phyloP scores from a whole-genome alignment of 2,797 vertebrate species.

The Sparidentex hasta region DNA sequence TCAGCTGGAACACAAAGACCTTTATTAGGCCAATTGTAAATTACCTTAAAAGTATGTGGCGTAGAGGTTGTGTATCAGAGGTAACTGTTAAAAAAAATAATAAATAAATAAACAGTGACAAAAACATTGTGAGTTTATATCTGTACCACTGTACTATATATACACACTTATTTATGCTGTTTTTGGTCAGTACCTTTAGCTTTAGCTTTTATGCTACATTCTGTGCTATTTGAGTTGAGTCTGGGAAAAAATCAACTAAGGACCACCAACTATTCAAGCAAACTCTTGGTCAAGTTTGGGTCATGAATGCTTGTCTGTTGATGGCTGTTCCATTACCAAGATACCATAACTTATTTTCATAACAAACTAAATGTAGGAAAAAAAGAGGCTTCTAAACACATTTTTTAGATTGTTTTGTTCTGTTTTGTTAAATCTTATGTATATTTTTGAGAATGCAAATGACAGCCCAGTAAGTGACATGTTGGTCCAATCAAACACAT shows the following conservation, averaged over 20 bases:
- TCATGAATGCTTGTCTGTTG: slow-evolving; percentile 13
- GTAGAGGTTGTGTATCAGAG: no score
- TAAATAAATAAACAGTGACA: no score
- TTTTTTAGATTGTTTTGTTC: no score
- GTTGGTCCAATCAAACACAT: background rate
- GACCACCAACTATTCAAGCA: slow-evolving; percentile 1
- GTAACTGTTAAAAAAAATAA: no score
- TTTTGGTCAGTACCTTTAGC: background rate
- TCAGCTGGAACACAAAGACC: background rate
- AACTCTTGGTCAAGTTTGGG: background rate
- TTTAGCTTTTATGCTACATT: background rate
- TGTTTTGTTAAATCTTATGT: background rate
- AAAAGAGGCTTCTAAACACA: background rate
- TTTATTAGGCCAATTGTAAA: background rate
- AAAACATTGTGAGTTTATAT: background rate
- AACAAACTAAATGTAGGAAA: background rate
- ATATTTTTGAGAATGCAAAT: background rate
- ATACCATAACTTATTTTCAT: background rate
- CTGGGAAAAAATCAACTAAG: slow-evolving; percentile 1
- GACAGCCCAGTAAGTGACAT: background rate
- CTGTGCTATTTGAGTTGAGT: background rate
- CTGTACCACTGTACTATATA: no score
- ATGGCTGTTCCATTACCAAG: background rate
- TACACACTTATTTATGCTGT: background rate
- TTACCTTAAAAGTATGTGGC: background rate